Evolutionary conservation across 2,113 vertebrate species (phyloP).

Genomic region (Rhineura floridana): DNA sequence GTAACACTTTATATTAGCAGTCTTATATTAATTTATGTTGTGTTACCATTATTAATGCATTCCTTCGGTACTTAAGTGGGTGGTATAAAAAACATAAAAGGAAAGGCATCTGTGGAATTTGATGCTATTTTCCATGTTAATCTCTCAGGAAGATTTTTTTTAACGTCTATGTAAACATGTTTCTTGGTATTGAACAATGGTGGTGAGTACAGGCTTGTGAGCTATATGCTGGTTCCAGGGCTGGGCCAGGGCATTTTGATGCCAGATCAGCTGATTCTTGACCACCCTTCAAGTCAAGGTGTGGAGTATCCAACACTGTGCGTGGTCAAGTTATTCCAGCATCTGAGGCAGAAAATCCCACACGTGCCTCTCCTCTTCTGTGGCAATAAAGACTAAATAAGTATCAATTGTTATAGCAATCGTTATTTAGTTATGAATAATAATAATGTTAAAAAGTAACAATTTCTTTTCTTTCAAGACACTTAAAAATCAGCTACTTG

Average conservation of each 20-base stretch:
- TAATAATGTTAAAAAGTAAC: no score
- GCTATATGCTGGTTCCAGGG: neutral
- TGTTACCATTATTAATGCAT: conserved; percentile 55
- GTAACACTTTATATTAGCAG: conserved; percentile 68
- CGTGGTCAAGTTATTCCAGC: neutral
- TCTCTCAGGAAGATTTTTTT: neutral
- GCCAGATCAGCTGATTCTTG: no score
- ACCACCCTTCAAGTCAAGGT: neutral
- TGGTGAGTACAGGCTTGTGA: neutral
- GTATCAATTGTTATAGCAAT: no score
- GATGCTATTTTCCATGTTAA: conserved; percentile 30
- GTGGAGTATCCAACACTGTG: neutral
- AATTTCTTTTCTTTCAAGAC: no score
- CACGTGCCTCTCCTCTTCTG: neutral
- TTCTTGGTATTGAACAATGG: conserved; percentile 2
- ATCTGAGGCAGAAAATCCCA: neutral
- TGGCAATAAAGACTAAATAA: no score
- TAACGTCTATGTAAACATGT: conserved; percentile 1
- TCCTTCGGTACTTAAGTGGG: conserved; percentile 50
- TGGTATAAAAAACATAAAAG: conserved; percentile 9
- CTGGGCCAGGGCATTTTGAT: neutral
- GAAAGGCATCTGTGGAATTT: conserved; percentile 11
- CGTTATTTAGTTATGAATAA: no score
- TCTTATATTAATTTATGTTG: conserved; percentile 65
- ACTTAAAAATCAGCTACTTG: no score